Evolutionary conservation across 2,888 invertebrate genomes (phyloP).

Genomic region (Nezara viridula): DNA sequence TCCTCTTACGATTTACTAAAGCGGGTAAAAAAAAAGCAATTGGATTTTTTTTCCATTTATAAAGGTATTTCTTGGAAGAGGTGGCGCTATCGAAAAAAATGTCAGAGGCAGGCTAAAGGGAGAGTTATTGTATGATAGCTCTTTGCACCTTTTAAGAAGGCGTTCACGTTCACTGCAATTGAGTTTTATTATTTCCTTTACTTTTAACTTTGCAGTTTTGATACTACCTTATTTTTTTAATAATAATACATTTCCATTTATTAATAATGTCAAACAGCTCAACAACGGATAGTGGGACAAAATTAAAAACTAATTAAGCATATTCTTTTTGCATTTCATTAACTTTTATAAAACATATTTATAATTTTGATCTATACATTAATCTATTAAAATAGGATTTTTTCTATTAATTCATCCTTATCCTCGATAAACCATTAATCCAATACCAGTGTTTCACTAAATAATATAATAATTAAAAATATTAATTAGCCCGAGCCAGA

Average conservation of each 20-base stretch:
- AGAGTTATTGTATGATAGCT: background rate
- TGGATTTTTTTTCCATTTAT: background rate
- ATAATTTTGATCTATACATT: too few relatives aligned
- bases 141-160: background rate
- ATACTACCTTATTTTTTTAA: background rate
- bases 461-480: too few relatives aligned
- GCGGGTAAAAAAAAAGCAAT: background rate
- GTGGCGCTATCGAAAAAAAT: slow-evolving; percentile 29
- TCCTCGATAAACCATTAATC: too few relatives aligned
- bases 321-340: too few relatives aligned
- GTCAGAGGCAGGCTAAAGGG: slow-evolving; percentile 5
- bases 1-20: background rate
- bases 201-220: background rate
- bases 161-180: background rate
- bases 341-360: too few relatives aligned
- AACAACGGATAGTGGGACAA: too few relatives aligned
- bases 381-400: too few relatives aligned
- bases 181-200: background rate
- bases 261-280: too few relatives aligned
- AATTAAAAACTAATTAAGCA: too few relatives aligned
- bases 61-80: background rate
- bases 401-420: too few relatives aligned
- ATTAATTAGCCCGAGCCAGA: too few relatives aligned
- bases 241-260: background rate
- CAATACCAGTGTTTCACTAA: too few relatives aligned